Percentiles rank a stretch among this genome's conserved stretches.
Conservation (phyloP, 2,113 vertebrate genomes). For the Ailuropoda melanoleuca region DNA sequence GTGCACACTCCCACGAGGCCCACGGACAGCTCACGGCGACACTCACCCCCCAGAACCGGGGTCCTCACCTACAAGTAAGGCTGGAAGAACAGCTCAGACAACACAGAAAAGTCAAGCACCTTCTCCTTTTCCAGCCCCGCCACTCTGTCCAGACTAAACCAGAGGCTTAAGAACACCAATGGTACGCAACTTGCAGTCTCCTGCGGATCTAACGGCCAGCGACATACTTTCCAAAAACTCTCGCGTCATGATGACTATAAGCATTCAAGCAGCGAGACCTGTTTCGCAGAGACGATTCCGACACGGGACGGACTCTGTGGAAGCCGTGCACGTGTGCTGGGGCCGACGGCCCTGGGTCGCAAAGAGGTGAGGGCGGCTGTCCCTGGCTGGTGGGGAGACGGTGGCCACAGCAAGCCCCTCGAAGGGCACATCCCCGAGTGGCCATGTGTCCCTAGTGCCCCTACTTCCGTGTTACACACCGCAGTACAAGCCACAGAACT, state of each 20-base stretch:
- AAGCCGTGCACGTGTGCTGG: rapidly evolving
- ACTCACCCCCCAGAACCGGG: background rate
- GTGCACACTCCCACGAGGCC: no score
- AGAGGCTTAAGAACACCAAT: no score
- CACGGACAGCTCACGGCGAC: no score
- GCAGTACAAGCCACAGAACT: background rate
- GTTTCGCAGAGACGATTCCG: background rate
- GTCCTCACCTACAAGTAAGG: background rate
- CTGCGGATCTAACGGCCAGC: no score
- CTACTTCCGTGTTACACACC: background rate
- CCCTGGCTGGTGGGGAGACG: background rate
- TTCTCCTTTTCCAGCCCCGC: no score
- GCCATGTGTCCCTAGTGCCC: background rate
- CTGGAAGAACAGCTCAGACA: background rate
- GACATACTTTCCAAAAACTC: background rate
- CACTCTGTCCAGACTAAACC: background rate
- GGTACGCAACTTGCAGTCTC: background rate
- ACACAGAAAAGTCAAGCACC: background rate
- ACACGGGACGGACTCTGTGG: background rate
- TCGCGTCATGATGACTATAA: background rate
- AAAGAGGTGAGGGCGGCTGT: background rate
- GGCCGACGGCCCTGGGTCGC: background rate
- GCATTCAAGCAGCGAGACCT: background rate
- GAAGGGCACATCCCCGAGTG: background rate
- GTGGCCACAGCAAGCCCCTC: rapidly evolving